Conservation (phyloP, 2,113 vertebrate species). For the Campylorhamphus procurvoides region DNA sequence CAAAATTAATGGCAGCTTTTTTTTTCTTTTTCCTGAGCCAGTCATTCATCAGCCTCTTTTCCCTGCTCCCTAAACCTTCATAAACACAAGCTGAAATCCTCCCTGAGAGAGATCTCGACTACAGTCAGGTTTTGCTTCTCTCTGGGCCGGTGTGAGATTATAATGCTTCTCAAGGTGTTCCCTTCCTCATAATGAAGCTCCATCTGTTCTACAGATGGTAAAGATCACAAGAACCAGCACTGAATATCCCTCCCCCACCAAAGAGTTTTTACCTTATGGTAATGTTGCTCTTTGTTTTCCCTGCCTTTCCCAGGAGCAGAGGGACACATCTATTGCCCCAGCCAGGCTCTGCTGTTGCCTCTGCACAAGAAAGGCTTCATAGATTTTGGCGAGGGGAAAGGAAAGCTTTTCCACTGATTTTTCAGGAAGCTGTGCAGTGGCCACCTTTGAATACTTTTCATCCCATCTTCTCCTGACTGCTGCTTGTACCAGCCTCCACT, state of each 20-base stretch:
- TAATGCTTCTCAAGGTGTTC: conserved; percentile 67
- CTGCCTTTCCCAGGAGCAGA: not conserved
- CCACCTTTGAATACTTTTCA: not conserved
- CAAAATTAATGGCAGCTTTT: not conserved
- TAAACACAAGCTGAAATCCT: not conserved
- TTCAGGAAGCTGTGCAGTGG: not conserved
- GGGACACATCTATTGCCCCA: not conserved
- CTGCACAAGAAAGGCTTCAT: not conserved
- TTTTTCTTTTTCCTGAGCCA: not conserved
- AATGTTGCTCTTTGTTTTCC: conserved; percentile 58
- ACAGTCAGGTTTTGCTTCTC: conserved; percentile 61
- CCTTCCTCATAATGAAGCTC: conserved; percentile 67
- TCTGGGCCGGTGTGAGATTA: conserved; percentile 55
- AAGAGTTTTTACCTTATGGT: conserved; percentile 60
- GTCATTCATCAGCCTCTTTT: conserved; percentile 22
- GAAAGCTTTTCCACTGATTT: not conserved
- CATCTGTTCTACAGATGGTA: conserved; percentile 71
- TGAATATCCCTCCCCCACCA: conserved; percentile 56
- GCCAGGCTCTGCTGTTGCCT: not conserved
- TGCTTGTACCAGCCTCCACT: not conserved
- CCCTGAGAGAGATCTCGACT: conserved; percentile 8
- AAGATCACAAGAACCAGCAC: conserved; percentile 70
- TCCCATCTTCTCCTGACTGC: not conserved
- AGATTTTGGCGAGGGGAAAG: not conserved
- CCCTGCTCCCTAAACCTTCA: conserved; percentile 37